phyloP scores from a whole-genome alignment of 2,797 vertebrate genomes.

The Ctenopoma multispine region DNA sequence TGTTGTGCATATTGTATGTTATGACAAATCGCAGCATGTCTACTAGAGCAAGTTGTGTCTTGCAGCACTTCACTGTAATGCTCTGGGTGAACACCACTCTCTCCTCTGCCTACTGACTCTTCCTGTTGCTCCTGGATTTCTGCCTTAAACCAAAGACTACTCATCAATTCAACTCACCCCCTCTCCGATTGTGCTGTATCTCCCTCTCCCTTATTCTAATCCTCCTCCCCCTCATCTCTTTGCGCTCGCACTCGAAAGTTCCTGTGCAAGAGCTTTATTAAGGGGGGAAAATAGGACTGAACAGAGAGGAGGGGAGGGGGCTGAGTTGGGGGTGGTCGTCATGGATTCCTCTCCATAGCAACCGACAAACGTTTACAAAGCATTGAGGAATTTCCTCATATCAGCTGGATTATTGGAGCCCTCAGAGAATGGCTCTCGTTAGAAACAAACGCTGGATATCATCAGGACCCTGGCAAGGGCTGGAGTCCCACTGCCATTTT shows the following conservation, averaged over 20 bases:
- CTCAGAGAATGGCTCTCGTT: constrained; percentile 79
- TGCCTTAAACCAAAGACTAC: constrained; percentile 44
- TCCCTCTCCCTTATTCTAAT: constrained; percentile 54
- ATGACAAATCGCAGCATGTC: constrained; percentile 34
- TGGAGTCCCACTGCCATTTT: constrained; percentile 70
- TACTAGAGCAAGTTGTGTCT: constrained; percentile 50
- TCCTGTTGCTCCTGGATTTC: constrained; percentile 47
- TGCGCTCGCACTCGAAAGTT: constrained; percentile 78
- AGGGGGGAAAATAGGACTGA: constrained; percentile 50
- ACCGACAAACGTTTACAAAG: constrained; percentile 90
- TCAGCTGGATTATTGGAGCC: constrained; percentile 90
- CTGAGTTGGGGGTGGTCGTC: constrained; percentile 83
- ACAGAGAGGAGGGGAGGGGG: constrained; percentile 48
- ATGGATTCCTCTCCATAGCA: constrained; percentile 88
- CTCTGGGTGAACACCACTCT: constrained; percentile 18
- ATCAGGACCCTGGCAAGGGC: constrained; percentile 72
- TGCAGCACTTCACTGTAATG: constrained; percentile 29
- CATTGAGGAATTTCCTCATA: constrained; percentile 91
- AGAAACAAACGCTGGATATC: constrained; percentile 82
- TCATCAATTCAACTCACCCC: constrained; percentile 58
- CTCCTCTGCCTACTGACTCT: constrained; percentile 36
- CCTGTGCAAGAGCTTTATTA: constrained; percentile 82
- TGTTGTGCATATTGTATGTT: constrained; percentile 20
- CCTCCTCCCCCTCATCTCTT: constrained; percentile 66
- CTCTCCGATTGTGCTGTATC: constrained; percentile 44